Base-by-base conservation (phyloP, 2,797 vertebrate species). In the Enoplosus armatus region DNA sequence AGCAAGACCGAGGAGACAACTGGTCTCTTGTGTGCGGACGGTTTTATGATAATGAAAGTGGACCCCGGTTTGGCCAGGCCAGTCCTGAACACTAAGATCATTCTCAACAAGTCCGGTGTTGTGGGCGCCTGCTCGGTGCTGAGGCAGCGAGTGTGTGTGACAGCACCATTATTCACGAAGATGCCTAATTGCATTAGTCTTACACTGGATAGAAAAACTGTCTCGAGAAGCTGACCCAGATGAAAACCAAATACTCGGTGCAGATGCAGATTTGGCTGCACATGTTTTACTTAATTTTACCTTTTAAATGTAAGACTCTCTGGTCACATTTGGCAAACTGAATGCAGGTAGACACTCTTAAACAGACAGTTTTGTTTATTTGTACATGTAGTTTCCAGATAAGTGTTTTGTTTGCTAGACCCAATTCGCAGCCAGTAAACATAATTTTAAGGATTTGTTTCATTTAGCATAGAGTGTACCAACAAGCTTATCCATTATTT, bases 121-220 rank as follows among this genome's bases (percentile, higher is more conserved):
- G 93, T 91, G 90, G 87, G 94, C 85, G 91, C 86, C 85, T 77
- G 87, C 73, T 79, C 27, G 89, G 75, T 93, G 93, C 94, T 94
- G 93, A 94, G 88, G 86, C 90, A 94, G 92, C 90, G 89, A 84
- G 80, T 91, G 84, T 86, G 87, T 90, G 89, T 93, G 94, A 94
- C 93, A 93, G 92, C 86, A 87, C 89, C 89, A 93, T 94, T 92
- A 93, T 94, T 95, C 92, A 94, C 85, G 81, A 85, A 75, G 73
- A 90, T 69, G 82, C 80, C 74, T 92, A 93, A 93, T 92, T 92
- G 75, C 92, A 90, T 92, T 90, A 90, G 84, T 82, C 54, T 83
- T 87, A 64, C 72, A 80, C 75, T 75, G 80, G 83, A 77, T 70
- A 55, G 85, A 84, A 79, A 84, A 85, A 83, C 72, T 80, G 81